These are phyloP conservation scores for Apostichopus parvimensis DNA, from an alignment of 35 echinoderm and acorn worm genomes.

Conservation along the genomic window DNA sequence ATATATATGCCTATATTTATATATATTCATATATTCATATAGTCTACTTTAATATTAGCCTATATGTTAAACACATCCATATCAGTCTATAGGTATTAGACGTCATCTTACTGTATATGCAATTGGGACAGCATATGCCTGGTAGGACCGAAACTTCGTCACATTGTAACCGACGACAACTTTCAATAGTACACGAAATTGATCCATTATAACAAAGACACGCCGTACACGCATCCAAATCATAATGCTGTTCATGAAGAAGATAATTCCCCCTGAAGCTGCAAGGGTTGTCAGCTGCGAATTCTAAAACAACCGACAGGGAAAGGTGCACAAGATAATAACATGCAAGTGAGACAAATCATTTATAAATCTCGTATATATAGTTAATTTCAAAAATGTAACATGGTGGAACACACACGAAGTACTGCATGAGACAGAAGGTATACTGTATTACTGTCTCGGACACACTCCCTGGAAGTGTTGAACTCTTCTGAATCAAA, in stretches of 20 bases:
- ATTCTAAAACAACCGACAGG: too few species aligned
- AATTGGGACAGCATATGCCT: background rate
- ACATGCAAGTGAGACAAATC: too few species aligned
- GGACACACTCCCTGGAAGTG: too few species aligned
- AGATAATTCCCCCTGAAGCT: background rate
- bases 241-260: background rate
- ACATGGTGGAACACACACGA: too few species aligned
- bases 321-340: too few species aligned
- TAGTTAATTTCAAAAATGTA: too few species aligned
- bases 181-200: background rate
- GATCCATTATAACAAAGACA: background rate
- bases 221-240: background rate
- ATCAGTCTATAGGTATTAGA: background rate
- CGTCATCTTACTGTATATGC: background rate
- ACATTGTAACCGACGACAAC: background rate
- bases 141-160: background rate
- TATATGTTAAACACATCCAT: too few species aligned
- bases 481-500: too few species aligned
- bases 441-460: too few species aligned
- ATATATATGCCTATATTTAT: background rate
- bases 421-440: too few species aligned
- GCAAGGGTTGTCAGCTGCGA: background rate
- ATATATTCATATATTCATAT: too few species aligned
- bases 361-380: too few species aligned
- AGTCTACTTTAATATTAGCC: background rate